phyloP scores from a whole-genome alignment of 2,113 vertebrate species.

The Cettia cetti region DNA sequence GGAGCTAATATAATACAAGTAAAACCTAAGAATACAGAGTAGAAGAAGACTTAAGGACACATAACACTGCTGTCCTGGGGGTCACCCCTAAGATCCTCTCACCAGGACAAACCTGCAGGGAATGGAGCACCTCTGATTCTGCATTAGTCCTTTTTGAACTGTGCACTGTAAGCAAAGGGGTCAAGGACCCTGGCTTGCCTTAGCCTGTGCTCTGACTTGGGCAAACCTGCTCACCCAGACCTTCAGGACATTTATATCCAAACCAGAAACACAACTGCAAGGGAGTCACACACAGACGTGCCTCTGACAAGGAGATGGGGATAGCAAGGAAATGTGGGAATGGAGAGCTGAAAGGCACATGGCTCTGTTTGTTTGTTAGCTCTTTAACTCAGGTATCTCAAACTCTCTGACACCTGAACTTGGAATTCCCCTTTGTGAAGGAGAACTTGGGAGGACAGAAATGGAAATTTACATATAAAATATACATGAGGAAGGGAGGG shows the following conservation, averaged over 20 bases:
- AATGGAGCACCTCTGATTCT: neutral
- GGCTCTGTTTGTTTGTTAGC: neutral
- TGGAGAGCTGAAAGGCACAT: neutral
- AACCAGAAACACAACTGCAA: neutral
- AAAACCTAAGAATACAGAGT: neutral
- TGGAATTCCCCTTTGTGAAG: slow-evolving; percentile 17
- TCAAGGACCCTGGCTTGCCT: neutral
- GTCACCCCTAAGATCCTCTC: neutral
- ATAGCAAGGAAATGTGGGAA: neutral
- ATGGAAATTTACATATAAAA: neutral
- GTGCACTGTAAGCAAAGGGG: fast-evolving
- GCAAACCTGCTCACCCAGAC: neutral
- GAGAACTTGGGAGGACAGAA: neutral
- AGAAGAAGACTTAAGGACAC: neutral
- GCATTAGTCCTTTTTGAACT: neutral
- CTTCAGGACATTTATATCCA: neutral
- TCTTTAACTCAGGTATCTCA: neutral
- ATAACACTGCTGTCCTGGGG: fast-evolving
- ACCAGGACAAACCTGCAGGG: neutral
- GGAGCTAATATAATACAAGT: neutral
- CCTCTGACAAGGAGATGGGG: neutral
- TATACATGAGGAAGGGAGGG: neutral
- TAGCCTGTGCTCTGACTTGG: neutral
- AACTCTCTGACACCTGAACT: neutral
- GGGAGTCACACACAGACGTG: neutral